Evolutionary conservation across 2,113 vertebrate genomes (phyloP).

Genomic region (Daubentonia madagascariensis): DNA sequence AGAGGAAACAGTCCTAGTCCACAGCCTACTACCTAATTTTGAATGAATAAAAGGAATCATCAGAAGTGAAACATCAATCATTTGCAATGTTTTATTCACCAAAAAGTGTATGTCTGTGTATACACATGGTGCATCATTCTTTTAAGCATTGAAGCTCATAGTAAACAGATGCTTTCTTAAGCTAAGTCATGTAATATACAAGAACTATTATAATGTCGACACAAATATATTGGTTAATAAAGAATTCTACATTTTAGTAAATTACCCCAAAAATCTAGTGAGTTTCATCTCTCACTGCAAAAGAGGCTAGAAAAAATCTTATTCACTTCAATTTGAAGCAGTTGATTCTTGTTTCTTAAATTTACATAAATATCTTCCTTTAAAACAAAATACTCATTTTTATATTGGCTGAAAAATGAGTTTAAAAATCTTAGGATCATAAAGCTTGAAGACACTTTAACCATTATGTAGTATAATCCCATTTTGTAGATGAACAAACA

Average conservation of each 20-base stretch:
- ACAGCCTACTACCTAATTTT: not conserved
- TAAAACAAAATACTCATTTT: slow-evolving; percentile 18
- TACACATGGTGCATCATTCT: not conserved
- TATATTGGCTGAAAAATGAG: not conserved
- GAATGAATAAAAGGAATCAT: not conserved
- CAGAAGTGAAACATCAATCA: not conserved
- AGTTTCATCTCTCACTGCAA: slow-evolving; percentile 5
- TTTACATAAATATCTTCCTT: slow-evolving; percentile 22
- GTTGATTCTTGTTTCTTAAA: slow-evolving; percentile 19
- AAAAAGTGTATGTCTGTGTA: not conserved
- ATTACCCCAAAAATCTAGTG: not conserved
- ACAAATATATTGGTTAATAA: not conserved
- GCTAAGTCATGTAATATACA: not conserved
- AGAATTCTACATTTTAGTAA: not conserved
- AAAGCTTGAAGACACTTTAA: not conserved
- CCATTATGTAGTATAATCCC: not conserved
- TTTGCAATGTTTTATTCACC: not conserved
- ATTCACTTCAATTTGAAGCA: not conserved
- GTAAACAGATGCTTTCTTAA: not conserved
- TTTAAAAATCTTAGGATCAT: not conserved
- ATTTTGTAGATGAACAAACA: slow-evolving; percentile 6
- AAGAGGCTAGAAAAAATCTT: not conserved
- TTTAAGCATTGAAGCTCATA: not conserved
- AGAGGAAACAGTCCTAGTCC: not conserved
- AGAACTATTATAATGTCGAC: slow-evolving; percentile 11